phyloP scores from a whole-genome alignment of 2,888 invertebrate genomes.

The Sisyra terminalis region DNA sequence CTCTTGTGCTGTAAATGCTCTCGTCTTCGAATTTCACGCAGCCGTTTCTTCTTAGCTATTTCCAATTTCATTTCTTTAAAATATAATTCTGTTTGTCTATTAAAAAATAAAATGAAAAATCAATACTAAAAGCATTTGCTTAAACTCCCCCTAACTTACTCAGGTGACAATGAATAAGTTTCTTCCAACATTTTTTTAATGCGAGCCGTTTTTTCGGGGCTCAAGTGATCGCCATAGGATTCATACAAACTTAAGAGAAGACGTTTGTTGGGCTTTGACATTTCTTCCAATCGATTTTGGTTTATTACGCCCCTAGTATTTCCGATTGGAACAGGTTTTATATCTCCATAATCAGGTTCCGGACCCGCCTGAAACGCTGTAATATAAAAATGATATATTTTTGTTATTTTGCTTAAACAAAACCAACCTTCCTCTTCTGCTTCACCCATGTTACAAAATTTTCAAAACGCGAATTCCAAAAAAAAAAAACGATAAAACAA shows the following conservation, averaged over 20 bases:
- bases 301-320: too few species aligned
- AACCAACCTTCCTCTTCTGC: too few species aligned
- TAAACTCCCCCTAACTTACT: background rate
- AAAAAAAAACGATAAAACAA: too few species aligned
- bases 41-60: background rate
- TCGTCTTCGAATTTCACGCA: background rate
- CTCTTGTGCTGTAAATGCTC: slow-evolving; percentile 1
- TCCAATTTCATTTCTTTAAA: background rate
- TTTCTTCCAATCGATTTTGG: background rate
- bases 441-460: too few species aligned
- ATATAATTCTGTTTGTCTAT: slow-evolving; percentile 1
- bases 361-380: too few species aligned
- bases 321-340: too few species aligned
- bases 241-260: background rate
- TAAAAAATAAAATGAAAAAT: background rate
- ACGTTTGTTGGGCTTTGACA: background rate
- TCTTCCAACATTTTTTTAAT: slow-evolving; percentile 4
- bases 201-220: background rate
- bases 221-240: background rate
- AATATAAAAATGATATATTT: too few species aligned
- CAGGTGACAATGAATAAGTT: slow-evolving; percentile 1
- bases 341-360: too few species aligned
- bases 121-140: background rate
- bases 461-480: too few species aligned
- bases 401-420: too few species aligned